These are phyloP conservation scores for Junco hyemalis DNA, from an alignment of 2,113 vertebrate species.

Conservation along the genomic window DNA sequence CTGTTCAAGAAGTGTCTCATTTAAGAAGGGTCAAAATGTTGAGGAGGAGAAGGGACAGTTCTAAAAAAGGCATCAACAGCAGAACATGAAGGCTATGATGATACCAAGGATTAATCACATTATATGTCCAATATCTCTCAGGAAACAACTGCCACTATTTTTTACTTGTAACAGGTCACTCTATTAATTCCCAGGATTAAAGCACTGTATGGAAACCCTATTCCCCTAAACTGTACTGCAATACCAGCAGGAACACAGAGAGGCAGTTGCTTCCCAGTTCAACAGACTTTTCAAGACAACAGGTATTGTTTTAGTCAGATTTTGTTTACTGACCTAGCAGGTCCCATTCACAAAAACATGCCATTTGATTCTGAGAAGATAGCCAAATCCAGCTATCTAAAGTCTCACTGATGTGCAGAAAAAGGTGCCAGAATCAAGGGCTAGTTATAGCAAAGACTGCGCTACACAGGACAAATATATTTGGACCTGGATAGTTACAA, in stretches of 20 bases:
- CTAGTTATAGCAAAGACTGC: not conserved
- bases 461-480: not conserved
- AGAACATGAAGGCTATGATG: not conserved
- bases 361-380: not conserved
- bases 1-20: not conserved
- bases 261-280: not conserved
- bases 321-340: not conserved
- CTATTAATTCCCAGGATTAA: not conserved
- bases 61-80: not conserved
- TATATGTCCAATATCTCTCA: not conserved
- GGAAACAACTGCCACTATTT: not conserved
- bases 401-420: not conserved
- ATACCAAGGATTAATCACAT: not conserved
- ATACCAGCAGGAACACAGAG: not conserved
- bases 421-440: not conserved
- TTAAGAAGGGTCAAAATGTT: not conserved
- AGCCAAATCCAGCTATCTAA: not conserved
- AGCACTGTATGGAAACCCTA: not conserved
- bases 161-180: rapidly evolving
- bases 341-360: not conserved
- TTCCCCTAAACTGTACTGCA: not conserved
- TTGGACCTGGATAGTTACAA: not conserved
- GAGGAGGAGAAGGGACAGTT: not conserved
- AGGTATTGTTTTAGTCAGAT: not conserved
- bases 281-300: not conserved